Evolutionary conservation across 2,888 invertebrate species (phyloP).

Genomic region (Scelioninae gen. 2): DNA sequence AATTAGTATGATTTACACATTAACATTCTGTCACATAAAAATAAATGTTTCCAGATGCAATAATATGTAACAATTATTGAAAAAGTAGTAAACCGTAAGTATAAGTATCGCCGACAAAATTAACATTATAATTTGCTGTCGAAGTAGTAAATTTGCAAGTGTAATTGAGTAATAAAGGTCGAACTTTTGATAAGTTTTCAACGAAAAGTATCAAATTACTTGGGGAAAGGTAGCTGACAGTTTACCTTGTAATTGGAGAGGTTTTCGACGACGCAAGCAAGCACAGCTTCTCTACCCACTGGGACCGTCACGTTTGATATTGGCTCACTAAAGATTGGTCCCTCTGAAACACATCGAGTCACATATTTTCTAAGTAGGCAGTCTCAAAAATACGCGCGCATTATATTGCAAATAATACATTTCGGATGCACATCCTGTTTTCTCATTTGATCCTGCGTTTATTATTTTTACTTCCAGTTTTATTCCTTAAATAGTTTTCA

Average conservation of each 20-base stretch:
- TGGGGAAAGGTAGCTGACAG: slow-evolving; percentile 59
- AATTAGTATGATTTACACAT: not conserved
- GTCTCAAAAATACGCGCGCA: slow-evolving; percentile 34
- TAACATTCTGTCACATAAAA: too few relatives aligned
- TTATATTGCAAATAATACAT: slow-evolving; percentile 6
- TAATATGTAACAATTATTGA: slow-evolving; percentile 16
- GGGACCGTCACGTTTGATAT: slow-evolving; percentile 90
- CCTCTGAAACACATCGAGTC: slow-evolving; percentile 79
- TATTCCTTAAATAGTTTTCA: not conserved
- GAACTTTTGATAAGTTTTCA: slow-evolving; percentile 58
- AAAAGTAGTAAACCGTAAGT: slow-evolving; percentile 2
- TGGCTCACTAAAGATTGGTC: slow-evolving; percentile 88
- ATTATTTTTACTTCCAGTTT: not conserved
- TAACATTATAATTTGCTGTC: slow-evolving; percentile 48
- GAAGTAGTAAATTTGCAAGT: slow-evolving; percentile 53
- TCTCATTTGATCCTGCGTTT: not conserved
- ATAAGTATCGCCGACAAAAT: slow-evolving; percentile 32
- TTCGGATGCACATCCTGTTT: not conserved
- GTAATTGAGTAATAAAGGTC: slow-evolving; percentile 59
- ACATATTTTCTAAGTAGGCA: slow-evolving; percentile 60
- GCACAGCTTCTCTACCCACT: slow-evolving; percentile 88
- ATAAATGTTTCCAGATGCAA: too few relatives aligned
- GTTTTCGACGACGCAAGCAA: slow-evolving; percentile 90
- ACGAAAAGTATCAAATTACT: slow-evolving; percentile 58
- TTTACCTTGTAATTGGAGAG: slow-evolving; percentile 89